Evolutionary conservation across 2,797 vertebrate genomes (phyloP).

Genomic region (Trematomus bernacchii): DNA sequence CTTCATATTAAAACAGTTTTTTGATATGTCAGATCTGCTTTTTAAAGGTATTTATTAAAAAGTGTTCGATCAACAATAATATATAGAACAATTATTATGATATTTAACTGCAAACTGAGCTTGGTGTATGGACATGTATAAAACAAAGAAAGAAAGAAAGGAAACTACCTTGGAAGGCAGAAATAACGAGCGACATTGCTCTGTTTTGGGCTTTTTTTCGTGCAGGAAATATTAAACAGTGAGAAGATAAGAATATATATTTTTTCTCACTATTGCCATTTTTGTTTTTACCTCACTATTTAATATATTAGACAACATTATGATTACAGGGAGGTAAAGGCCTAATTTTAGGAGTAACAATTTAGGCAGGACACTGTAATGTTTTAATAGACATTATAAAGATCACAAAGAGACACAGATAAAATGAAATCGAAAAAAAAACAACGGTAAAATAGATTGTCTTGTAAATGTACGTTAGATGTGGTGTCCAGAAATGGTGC

Average conservation of each 20-base stretch:
- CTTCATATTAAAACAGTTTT: not conserved
- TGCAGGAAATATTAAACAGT: constrained; percentile 2
- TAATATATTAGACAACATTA: not conserved
- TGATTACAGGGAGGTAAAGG: not conserved
- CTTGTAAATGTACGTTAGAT: not conserved
- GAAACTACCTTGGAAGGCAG: not conserved
- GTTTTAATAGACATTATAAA: not conserved
- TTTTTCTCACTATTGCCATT: not conserved
- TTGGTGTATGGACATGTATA: not conserved
- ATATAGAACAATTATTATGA: not conserved
- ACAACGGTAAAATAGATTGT: not conserved
- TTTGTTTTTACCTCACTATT: not conserved
- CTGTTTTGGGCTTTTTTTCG: not conserved
- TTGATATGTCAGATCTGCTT: not conserved
- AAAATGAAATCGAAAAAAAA: not conserved
- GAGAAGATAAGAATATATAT: not conserved
- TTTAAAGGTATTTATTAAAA: not conserved
- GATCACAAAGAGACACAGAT: no score
- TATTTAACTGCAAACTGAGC: not conserved
- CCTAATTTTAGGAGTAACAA: not conserved
- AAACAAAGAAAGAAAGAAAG: not conserved
- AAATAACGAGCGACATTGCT: not conserved
- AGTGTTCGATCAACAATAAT: not conserved
- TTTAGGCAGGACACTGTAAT: not conserved
- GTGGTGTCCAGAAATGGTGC: not conserved